Base-by-base conservation (phyloP, 2,113 vertebrate species). In the Chloropsis cyanopogon region DNA sequence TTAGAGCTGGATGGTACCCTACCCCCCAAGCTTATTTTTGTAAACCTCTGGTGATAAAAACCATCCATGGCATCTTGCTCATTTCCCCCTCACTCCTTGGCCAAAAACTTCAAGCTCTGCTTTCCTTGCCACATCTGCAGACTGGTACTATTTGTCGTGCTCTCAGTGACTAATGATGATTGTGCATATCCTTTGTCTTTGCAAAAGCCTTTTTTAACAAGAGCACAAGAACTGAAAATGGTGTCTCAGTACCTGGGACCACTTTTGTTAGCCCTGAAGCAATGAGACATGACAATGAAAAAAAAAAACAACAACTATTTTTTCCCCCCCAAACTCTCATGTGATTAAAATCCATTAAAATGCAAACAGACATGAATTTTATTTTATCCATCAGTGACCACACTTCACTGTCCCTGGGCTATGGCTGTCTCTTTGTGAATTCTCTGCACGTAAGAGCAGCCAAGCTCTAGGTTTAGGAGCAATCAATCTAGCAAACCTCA, bases 291-390 rank as follows among this genome's bases (percentile, higher is more conserved):
- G 0, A 78, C n/a, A 29, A 73, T 39, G 41, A 63, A 31, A 64
- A 26, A 14, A 23, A 46, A 9, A 24, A 11, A 10, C 41, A 50
- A 60, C 37, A 42, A 33, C 18, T 49, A 12, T 64, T 53, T 64
- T 90, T 77, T 60, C 68, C 4, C 10, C 73, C 59, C 42, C 61
- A 39, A 89, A 82, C 24, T 73, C 86, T 92, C 66, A 70, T 73
- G 80, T 37, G 91, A 94, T 78, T 95, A 81, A 73, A 95, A 95
- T 72, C 90, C 42, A 97, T 92, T 96, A 97, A 96, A 97, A 95
- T 69, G 86, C 39, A 90, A 82, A 92, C 53, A 92, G 70, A 59
- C 81, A 64, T 90, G 88, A 94, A 94, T 96, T 96, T 87, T 82
- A 94, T 95, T 95, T 97, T 94, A 94, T 47, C 88, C 96, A 91